Evolutionary conservation across 2,797 vertebrate genomes (phyloP).

Genomic region (Antrozous pallidus): DNA sequence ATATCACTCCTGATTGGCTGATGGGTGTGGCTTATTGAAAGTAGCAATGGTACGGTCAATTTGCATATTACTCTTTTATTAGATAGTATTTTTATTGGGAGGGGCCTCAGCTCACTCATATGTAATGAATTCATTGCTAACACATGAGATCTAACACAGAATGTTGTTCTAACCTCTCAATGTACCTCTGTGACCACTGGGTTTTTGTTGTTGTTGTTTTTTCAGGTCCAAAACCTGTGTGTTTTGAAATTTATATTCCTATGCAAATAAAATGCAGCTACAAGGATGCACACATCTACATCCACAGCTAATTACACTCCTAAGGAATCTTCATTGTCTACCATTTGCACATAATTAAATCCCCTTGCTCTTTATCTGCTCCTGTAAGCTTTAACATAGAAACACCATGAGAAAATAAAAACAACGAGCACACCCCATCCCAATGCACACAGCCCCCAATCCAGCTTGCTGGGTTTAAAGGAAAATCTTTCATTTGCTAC

Average conservation of each 20-base stretch:
- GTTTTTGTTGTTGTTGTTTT: neutral
- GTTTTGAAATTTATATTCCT: conserved; percentile 30
- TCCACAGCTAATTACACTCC: conserved; percentile 42
- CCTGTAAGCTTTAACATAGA: conserved; percentile 32
- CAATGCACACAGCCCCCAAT: neutral
- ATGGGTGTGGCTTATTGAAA: no score
- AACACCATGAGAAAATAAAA: neutral
- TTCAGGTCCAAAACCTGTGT: neutral
- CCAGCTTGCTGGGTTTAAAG: conserved; percentile 42
- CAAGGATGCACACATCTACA: neutral
- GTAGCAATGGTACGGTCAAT: no score
- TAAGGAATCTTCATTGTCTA: conserved; percentile 46
- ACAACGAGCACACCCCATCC: neutral
- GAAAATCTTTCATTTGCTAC: conserved; percentile 2
- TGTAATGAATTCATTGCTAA: neutral
- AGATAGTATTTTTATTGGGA: neutral
- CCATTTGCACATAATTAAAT: conserved; percentile 50
- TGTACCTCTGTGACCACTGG: neutral
- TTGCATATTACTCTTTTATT: no score
- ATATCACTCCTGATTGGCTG: no score
- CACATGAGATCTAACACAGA: neutral
- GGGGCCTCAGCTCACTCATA: neutral
- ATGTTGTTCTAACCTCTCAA: neutral
- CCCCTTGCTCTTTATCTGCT: conserved; percentile 37
- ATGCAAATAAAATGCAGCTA: conserved; percentile 33